These are phyloP conservation scores for Podotricha telesiphe DNA, from an alignment of 2,888 invertebrate genomes.

Conservation along the genomic window DNA sequence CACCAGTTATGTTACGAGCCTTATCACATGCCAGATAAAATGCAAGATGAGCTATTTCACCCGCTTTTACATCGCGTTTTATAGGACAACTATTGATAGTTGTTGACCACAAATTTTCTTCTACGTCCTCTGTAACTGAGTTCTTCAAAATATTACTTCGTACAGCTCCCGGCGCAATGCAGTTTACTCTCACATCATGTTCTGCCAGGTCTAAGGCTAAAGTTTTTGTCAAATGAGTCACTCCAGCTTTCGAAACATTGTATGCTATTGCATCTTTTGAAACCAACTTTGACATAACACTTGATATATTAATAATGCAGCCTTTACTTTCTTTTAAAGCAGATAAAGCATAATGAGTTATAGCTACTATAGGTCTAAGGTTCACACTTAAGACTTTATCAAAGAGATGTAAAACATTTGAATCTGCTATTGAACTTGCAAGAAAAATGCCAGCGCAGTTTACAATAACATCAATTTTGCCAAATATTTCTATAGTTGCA, in stretches of 20 bases:
- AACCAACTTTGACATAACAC: slow-evolving; percentile 41
- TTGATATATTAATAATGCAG: slow-evolving; percentile 56
- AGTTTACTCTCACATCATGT: slow-evolving; percentile 86
- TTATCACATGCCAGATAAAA: slow-evolving; percentile 57
- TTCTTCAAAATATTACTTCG: slow-evolving; percentile 58
- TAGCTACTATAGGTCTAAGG: slow-evolving; percentile 54
- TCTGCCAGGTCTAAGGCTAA: slow-evolving; percentile 86
- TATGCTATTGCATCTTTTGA: slow-evolving; percentile 65
- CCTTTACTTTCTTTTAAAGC: slow-evolving; percentile 53
- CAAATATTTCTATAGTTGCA: slow-evolving; percentile 7
- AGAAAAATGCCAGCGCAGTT: slow-evolving; percentile 21
- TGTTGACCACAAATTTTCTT: not conserved
- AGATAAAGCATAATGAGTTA: slow-evolving; percentile 50
- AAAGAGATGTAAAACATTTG: slow-evolving; percentile 47
- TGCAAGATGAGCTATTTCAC: slow-evolving; percentile 56
- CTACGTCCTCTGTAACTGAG: not conserved
- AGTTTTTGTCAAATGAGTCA: slow-evolving; percentile 89
- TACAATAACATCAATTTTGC: slow-evolving; percentile 23
- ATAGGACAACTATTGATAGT: slow-evolving; percentile 27
- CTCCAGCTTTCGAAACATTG: slow-evolving; percentile 87
- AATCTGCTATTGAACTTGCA: slow-evolving; percentile 49
- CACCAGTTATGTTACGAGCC: slow-evolving; percentile 58
- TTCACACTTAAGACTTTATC: slow-evolving; percentile 54
- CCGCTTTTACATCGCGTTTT: slow-evolving; percentile 47
- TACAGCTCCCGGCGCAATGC: slow-evolving; percentile 88